Base-by-base conservation (phyloP, 2,888 invertebrate species). In the Volucella bombylans region DNA sequence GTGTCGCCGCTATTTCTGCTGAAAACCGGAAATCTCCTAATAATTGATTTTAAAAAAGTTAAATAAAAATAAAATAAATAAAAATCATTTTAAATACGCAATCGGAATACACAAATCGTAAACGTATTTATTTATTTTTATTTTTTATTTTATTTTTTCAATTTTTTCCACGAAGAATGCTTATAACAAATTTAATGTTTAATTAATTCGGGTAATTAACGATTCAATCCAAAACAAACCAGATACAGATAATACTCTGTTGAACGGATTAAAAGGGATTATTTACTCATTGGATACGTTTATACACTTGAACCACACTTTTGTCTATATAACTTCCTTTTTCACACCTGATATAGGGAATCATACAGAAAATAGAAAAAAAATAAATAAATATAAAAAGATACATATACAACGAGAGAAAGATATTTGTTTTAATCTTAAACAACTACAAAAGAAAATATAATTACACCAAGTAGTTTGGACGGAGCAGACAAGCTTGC, bases 21-120 rank as follows among this genome's bases (percentile, higher is more conserved):
- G 14, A 80, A 71, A 83, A 67, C 47, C 41, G 18, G 43, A 67
- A 74, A 80, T 76, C 65, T 69, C 39, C 45, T 80, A 55, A 76
- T 74, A 23, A 76, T 55, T 47, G 69, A 83, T 79, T 79, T 85
- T 64, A 82, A 86, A 74, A 86, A 80, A 74, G 55, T 79, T 14
- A 83, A 83, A 79, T 83, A 76, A 83, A 61, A 18, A 43, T 49
- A 49, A 57, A 67, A 67, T 43, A 38, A 8, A 11, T 12, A 64
- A 15, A 50, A 45, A 31, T 31, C 31, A 31, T 31, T 31, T 39
- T 15, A n/a, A 59, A n/a, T 45, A 45, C 4, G 3, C 59, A 54
- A 52, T 12, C 45, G 43, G 14, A n/a, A n/a, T 14, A 57, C 57
- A 38, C 15, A 10, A 9, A 9, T 23, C 10, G 12, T 54, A 11